phyloP scores from a whole-genome alignment of 2,888 invertebrate species.

The Synergus gifuensis region DNA sequence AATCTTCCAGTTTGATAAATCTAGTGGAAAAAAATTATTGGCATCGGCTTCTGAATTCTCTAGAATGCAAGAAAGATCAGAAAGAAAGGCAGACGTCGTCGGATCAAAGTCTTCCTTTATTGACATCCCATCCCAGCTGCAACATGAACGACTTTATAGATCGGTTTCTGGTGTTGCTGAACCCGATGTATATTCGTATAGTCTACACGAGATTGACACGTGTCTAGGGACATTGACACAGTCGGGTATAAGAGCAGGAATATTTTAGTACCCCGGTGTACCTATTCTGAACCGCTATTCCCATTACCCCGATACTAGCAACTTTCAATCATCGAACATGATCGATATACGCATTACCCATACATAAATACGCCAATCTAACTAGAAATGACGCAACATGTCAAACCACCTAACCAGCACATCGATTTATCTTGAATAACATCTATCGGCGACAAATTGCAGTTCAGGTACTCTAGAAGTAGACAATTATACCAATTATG shows the following conservation, averaged over 20 bases:
- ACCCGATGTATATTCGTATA: neutral
- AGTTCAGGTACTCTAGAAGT: neutral
- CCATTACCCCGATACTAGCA: constrained; percentile 16
- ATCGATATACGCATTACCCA: constrained; percentile 5
- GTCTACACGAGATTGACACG: constrained; percentile 13
- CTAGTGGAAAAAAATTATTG: neutral
- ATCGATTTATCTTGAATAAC: neutral
- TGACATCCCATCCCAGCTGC: neutral
- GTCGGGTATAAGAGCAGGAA: constrained; percentile 1
- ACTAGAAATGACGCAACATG: neutral
- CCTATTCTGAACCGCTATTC: neutral
- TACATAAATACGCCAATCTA: neutral
- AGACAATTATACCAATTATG: neutral
- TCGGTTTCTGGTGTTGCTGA: neutral
- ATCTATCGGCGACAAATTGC: neutral
- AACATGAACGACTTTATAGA: neutral
- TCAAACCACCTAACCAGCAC: neutral
- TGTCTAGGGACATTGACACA: constrained; percentile 29
- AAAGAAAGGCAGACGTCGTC: neutral
- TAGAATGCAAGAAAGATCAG: neutral
- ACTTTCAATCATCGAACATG: constrained; percentile 11
- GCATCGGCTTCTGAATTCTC: neutral
- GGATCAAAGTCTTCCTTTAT: constrained; percentile 7
- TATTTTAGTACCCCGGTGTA: neutral
- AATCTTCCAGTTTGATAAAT: constrained; percentile 1